Evolutionary conservation across 1,140 invertebrate species (phyloP), one percentile per base, ranked within the genome.

Genomic region (Caenorhabditis remanei): DNA sequence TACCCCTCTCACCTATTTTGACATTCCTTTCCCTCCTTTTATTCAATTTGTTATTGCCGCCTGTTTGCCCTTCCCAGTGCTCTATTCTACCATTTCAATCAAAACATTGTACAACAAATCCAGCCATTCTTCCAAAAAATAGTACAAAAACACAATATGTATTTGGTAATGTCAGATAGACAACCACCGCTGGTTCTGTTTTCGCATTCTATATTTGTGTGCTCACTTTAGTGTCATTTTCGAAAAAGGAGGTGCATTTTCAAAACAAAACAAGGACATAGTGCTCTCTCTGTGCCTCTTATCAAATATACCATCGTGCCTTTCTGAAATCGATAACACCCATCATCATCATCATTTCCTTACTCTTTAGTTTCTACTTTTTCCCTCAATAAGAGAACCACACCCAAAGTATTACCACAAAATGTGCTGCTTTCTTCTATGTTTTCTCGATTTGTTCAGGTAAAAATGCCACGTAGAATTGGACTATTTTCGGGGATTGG

Each of bases 391-490:
- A 53, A 53, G 9, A 53, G 50, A 53, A 14, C 14, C 63, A 32
- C 63, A 32, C 40, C 63, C 24, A 67, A 13, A 61, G 9, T 61
- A 32, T 61, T 53, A 53, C 50, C 16, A 9, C 3, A 79, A 24
- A 79, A 79, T 79, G 71, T 79, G 71, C n/a, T 79, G 43, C 46
- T 79, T 79, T 11, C 71, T 79, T 6, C n/a, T 79, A 7, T 79
- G 71, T 50, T 79, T 79, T 24, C 43, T 79, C 21, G 71, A 79
- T 48, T 24, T 50, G 40, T 79, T 79, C 71, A 79, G 71, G 71
- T 79, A 43, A 79, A 11, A 43, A n/a, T 58, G 4, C 19, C n/a
- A n/a, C 56, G 56, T n/a, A 58, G n/a, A 5, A 13, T 53, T 53
- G 9, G 7, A 21, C 56, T 58, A 58, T 58, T 58, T 58, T 58